Evolutionary conservation across 2,113 vertebrate genomes (phyloP).

Genomic region (Pterocles gutturalis): DNA sequence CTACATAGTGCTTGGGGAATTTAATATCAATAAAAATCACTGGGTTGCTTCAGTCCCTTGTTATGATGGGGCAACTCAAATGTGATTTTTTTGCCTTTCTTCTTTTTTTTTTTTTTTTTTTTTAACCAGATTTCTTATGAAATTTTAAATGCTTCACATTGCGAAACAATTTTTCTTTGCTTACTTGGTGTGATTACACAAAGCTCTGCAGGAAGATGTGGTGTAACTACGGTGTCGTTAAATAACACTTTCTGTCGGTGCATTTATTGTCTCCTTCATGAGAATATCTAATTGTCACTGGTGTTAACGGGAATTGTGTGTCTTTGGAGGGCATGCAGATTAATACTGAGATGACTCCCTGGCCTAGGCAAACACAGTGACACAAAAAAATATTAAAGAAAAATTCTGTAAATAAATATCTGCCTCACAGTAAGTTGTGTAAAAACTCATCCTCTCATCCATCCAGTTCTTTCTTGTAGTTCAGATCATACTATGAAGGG

Average conservation of each 20-base stretch:
- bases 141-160: background rate
- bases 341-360: background rate
- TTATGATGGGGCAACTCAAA: background rate
- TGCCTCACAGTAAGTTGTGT: background rate
- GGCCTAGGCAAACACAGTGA: background rate
- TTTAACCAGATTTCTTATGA: background rate
- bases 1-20: fast-evolving
- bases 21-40: background rate
- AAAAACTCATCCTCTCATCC: background rate
- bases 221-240: constrained; percentile 16
- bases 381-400: background rate
- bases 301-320: background rate
- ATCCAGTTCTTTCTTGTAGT: background rate
- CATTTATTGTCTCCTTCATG: background rate
- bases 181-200: constrained; percentile 27
- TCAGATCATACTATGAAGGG: background rate
- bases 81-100: background rate
- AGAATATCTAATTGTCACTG: background rate
- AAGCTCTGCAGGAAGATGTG: constrained; percentile 31
- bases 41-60: background rate
- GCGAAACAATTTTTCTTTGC: constrained; percentile 31
- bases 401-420: background rate
- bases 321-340: background rate
- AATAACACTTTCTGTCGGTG: background rate
- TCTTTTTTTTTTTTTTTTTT: background rate